phyloP scores from a whole-genome alignment of 1,140 invertebrate species.

The Andrena cerasifolii region DNA sequence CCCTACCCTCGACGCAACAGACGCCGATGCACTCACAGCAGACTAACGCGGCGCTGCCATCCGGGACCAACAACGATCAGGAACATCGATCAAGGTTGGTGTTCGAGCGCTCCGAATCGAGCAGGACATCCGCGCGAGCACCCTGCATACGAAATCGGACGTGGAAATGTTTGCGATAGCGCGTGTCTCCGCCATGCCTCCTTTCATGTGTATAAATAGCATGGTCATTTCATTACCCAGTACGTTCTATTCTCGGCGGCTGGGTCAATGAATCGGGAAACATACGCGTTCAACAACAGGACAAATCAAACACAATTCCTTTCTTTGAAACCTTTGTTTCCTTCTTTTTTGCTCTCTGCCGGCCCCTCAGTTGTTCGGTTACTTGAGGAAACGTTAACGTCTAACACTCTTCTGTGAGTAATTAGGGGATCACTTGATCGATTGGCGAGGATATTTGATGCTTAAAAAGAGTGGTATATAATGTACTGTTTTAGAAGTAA shows the following conservation, averaged over 20 bases:
- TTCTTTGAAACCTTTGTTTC: background rate
- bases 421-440: too few species aligned
- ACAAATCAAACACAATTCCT: conserved; percentile 8
- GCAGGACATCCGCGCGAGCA: background rate
- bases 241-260: conserved; percentile 61
- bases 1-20: conserved; percentile 74
- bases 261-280: conserved; percentile 72
- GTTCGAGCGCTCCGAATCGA: background rate
- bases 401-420: too few species aligned
- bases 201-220: conserved; percentile 72
- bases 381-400: background rate
- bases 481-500: too few species aligned
- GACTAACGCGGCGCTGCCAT: conserved; percentile 74
- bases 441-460: too few species aligned
- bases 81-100: conserved; percentile 79
- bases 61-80: conserved; percentile 79
- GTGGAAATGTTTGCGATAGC: conserved; percentile 53
- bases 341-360: background rate
- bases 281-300: conserved; percentile 15
- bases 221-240: conserved; percentile 64
- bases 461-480: too few species aligned
- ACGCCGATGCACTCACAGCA: conserved; percentile 73
- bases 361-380: background rate
- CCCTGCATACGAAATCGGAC: conserved; percentile 15
- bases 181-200: conserved; percentile 38